phyloP scores from a whole-genome alignment of 2,797 vertebrate species.

The Galagoides demidoff region DNA sequence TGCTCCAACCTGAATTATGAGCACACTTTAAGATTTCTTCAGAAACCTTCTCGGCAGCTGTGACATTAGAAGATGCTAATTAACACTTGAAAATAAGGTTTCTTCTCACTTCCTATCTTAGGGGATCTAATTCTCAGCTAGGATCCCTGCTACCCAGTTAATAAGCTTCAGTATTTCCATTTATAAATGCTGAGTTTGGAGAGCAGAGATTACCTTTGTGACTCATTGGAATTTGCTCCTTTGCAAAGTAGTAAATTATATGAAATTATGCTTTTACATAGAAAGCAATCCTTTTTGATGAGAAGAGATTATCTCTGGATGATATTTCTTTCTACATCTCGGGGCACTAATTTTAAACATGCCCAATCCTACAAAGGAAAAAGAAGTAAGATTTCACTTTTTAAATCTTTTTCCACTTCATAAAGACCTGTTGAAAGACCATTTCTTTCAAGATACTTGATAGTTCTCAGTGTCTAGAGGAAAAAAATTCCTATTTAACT shows the following conservation, averaged over 20 bases:
- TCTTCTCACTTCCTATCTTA: conserved; percentile 7
- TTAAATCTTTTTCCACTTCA: conserved; percentile 20
- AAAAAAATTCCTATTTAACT: background rate
- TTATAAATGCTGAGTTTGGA: conserved; percentile 44
- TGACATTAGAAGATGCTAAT: background rate
- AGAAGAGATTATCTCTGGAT: background rate
- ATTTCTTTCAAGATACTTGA: conserved; percentile 19
- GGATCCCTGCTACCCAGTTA: background rate
- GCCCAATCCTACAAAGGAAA: background rate
- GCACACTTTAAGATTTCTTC: background rate
- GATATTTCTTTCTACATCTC: background rate
- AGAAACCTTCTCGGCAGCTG: background rate
- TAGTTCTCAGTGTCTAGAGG: background rate
- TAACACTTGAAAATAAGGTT: background rate
- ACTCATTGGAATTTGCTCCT: conserved; percentile 40
- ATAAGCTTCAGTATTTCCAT: background rate
- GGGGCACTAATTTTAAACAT: background rate
- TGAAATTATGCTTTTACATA: conserved; percentile 50
- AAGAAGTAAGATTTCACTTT: background rate
- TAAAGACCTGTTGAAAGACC: background rate
- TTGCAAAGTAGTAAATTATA: conserved; percentile 46
- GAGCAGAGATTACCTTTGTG: conserved; percentile 36
- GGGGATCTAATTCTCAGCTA: background rate
- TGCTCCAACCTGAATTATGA: background rate
- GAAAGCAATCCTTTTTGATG: background rate